Evolutionary conservation across 2,888 invertebrate species (phyloP).

Genomic region (Coenonympha arcania): DNA sequence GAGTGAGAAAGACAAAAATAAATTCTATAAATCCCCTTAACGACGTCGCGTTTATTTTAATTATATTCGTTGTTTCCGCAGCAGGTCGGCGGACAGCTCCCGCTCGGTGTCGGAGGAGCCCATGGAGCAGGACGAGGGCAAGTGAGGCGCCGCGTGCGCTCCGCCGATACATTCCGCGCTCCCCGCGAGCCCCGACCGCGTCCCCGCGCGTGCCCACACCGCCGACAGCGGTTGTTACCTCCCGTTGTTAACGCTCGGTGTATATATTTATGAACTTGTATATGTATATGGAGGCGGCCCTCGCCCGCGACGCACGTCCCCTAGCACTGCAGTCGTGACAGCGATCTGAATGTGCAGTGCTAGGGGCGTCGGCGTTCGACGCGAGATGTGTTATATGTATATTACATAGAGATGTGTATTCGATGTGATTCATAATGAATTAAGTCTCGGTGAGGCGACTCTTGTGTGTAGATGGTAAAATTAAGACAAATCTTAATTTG

Average conservation of each 20-base stretch:
- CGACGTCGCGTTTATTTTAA: background rate
- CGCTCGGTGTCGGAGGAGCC: constrained; percentile 84
- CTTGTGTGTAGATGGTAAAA: constrained; percentile 44
- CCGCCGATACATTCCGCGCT: constrained; percentile 26
- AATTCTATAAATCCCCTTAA: too few species aligned
- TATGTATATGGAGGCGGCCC: background rate
- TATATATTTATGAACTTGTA: background rate
- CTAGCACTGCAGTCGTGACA: background rate
- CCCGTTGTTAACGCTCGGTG: constrained; percentile 1
- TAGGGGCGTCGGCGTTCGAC: constrained; percentile 6
- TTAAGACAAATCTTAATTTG: constrained; percentile 63
- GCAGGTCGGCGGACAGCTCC: constrained; percentile 77
- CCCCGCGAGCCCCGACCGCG: constrained; percentile 1
- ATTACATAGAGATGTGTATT: constrained; percentile 37
- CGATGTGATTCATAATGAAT: constrained; percentile 44
- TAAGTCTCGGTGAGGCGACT: constrained; percentile 40
- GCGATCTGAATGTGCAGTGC: background rate
- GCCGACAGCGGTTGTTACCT: too few species aligned
- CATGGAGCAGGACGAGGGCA: constrained; percentile 88
- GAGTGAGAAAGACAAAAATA: too few species aligned
- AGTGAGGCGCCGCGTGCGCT: constrained; percentile 64
- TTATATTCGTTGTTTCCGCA: constrained; percentile 16
- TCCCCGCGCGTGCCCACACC: too few species aligned
- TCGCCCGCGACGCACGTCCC: background rate
- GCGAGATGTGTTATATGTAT: constrained; percentile 34